Percentiles rank a stretch among this genome's conserved stretches.
Conservation (phyloP, 2,797 vertebrate genomes). For the Enteromius anoplus region DNA sequence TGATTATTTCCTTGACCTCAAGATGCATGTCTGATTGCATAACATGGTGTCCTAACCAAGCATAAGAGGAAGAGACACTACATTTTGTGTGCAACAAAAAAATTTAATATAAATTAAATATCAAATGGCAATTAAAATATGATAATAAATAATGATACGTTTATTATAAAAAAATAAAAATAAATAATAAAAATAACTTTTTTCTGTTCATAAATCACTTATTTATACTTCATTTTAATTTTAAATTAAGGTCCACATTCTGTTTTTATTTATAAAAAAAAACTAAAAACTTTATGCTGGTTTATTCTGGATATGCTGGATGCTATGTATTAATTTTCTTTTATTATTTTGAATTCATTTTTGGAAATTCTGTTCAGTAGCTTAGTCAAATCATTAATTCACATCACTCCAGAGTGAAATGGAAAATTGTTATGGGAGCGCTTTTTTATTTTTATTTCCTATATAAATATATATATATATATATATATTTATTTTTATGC, state of each 20-base stretch:
- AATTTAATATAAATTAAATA: neutral
- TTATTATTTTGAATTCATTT: neutral
- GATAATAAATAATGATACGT: too few species aligned
- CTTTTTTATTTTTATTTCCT: too few species aligned
- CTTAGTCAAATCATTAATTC: neutral
- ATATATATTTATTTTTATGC: neutral
- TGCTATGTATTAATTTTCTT: neutral
- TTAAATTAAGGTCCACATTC: too few species aligned
- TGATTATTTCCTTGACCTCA: neutral
- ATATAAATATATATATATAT: too few species aligned
- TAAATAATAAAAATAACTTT: neutral
- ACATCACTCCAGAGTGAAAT: neutral
- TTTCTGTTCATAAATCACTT: too few species aligned
- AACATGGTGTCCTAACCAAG: neutral
- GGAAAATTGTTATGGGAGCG: neutral
- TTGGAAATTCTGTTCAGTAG: neutral
- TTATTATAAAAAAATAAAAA: neutral
- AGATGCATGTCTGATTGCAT: neutral
- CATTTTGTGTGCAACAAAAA: neutral
- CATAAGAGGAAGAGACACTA: neutral
- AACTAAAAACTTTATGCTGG: neutral
- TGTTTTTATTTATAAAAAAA: too few species aligned
- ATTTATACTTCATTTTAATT: too few species aligned
- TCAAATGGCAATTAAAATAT: neutral
- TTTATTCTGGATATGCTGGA: neutral